Percentiles rank a stretch among this genome's conserved stretches.
These are phyloP conservation scores for Arctocebus calabarensis DNA, from an alignment of 2,797 vertebrate species.

Conservation along the genomic window DNA sequence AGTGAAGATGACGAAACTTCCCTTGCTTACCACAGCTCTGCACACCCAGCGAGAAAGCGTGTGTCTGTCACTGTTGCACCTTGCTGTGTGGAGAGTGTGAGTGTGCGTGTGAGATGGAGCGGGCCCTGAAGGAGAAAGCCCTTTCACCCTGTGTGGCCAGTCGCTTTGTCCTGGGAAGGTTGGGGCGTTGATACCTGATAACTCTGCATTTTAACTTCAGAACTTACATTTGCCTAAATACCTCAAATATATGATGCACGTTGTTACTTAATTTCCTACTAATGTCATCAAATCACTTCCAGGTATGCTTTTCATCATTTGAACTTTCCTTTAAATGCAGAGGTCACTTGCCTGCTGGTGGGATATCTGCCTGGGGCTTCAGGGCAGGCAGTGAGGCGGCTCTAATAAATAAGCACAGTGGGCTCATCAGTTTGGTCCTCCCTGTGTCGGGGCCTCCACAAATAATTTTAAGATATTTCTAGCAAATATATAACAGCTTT, in stretches of 20 bases:
- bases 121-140: neutral
- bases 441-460: neutral
- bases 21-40: neutral
- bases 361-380: neutral
- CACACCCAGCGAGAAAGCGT: neutral
- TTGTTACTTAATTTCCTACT: neutral
- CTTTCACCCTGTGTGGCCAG: neutral
- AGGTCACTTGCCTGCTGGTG: too few species aligned
- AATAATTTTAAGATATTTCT: slow-evolving; percentile 35
- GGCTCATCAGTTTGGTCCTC: neutral
- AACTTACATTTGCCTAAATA: neutral
- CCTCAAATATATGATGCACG: neutral
- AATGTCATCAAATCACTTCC: neutral
- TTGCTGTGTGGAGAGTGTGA: neutral
- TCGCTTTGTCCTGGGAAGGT: neutral
- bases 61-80: neutral
- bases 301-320: neutral
- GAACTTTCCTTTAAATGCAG: neutral
- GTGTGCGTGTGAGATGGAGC: neutral
- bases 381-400: too few species aligned
- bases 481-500: slow-evolving; percentile 58
- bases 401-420: neutral
- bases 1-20: neutral
- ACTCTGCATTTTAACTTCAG: neutral
- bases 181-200: neutral